Evolutionary conservation across 2,888 invertebrate species (phyloP).

Genomic region (Thera obeliscata): DNA sequence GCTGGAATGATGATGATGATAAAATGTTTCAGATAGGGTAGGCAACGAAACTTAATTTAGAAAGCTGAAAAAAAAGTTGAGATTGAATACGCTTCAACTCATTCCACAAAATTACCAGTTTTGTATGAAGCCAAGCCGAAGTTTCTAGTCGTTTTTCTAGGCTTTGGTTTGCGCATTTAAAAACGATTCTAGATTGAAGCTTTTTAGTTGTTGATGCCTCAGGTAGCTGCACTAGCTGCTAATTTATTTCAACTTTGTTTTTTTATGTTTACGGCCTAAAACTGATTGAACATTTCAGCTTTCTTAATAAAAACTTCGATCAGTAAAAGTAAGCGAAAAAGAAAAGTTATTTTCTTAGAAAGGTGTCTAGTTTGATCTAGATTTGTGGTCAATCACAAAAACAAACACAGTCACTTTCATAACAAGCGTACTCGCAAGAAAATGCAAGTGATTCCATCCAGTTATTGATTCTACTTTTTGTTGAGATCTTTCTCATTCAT

Average conservation of each 20-base stretch:
- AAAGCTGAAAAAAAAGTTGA: too few species aligned
- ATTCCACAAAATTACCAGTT: too few species aligned
- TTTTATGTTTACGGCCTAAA: not conserved
- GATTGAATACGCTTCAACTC: too few species aligned
- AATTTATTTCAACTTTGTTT: not conserved
- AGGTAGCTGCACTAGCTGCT: not conserved
- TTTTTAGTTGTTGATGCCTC: not conserved
- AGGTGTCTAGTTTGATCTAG: conserved; percentile 19
- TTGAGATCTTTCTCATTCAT: conserved; percentile 22
- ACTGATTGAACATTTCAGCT: too few species aligned
- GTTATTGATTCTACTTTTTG: conserved; percentile 30
- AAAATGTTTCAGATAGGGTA: too few species aligned
- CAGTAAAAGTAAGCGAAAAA: conserved; percentile 19
- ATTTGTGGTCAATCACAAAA: conserved; percentile 21
- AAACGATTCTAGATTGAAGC: too few species aligned
- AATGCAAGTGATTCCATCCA: conserved; percentile 33
- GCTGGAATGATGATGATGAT: too few species aligned
- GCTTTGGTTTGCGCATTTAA: too few species aligned
- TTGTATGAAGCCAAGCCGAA: too few species aligned
- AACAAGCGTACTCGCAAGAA: conserved; percentile 36
- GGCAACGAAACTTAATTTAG: too few species aligned
- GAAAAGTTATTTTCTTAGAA: conserved; percentile 26
- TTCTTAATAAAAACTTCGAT: not conserved
- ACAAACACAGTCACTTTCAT: conserved; percentile 33
- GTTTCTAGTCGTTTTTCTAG: too few species aligned